These are phyloP conservation scores for Lamellibrachia columna DNA, from an alignment of 2,888 invertebrate species.

Conservation along the genomic window DNA sequence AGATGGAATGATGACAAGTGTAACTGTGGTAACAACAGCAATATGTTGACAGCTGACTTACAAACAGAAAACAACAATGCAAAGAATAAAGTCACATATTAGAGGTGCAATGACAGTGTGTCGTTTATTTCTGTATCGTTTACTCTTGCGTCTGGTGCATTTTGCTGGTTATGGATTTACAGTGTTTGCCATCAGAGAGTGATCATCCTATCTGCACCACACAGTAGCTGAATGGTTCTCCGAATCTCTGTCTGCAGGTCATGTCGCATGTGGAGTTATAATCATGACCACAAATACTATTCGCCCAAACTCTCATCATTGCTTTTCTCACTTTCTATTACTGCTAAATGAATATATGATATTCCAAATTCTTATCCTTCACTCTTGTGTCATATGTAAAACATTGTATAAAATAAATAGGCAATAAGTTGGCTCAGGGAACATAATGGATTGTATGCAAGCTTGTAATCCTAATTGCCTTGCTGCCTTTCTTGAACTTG, in stretches of 20 bases:
- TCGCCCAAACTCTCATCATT: not conserved
- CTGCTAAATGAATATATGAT: not conserved
- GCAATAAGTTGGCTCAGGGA: too few relatives aligned
- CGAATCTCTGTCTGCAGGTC: too few relatives aligned
- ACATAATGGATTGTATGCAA: too few relatives aligned
- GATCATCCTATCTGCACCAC: too few relatives aligned
- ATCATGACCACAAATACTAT: not conserved
- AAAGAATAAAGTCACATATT: not conserved
- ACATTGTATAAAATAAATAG: not conserved
- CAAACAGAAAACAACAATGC: not conserved
- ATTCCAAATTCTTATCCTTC: too few relatives aligned
- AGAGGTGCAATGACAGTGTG: not conserved
- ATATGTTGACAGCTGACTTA: not conserved
- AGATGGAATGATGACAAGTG: not conserved
- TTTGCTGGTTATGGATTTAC: too few relatives aligned
- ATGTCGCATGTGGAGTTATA: too few relatives aligned
- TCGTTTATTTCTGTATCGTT: not conserved
- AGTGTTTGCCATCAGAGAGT: too few relatives aligned
- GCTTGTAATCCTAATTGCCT: too few relatives aligned
- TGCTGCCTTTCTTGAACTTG: too few relatives aligned
- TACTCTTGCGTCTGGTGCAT: not conserved
- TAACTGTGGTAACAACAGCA: not conserved
- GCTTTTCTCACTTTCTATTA: too few relatives aligned
- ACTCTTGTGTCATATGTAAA: not conserved
- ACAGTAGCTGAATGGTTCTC: too few relatives aligned